These are phyloP conservation scores for Eutolmus rufibarbis DNA, from an alignment of 2,888 invertebrate genomes.

Conservation along the genomic window DNA sequence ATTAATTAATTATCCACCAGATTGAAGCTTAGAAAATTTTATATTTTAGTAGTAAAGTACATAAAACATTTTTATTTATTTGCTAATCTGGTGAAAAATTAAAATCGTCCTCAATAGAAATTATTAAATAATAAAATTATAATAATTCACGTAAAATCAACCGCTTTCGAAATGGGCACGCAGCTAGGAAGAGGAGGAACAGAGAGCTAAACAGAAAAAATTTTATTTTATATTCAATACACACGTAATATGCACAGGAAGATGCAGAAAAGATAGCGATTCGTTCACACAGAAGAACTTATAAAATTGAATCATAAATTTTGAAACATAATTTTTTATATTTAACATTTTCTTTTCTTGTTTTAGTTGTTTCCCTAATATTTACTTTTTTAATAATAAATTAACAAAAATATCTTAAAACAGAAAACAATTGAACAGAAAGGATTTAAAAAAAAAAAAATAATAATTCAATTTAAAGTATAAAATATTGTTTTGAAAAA, in stretches of 20 bases:
- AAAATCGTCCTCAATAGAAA: not conserved
- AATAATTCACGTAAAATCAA: not conserved
- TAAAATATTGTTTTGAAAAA: not conserved
- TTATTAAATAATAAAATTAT: not conserved
- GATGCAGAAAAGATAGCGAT: conserved; percentile 44
- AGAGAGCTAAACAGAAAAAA: not conserved
- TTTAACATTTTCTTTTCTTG: not conserved
- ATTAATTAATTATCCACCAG: not conserved
- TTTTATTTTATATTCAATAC: conserved; percentile 3
- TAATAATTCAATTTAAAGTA: not conserved
- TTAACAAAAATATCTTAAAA: not conserved
- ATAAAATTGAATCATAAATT: not conserved
- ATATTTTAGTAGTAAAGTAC: no score
- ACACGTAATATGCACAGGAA: conserved; percentile 31
- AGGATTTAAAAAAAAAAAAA: not conserved
- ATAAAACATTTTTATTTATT: not conserved
- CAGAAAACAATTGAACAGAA: not conserved
- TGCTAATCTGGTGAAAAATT: not conserved
- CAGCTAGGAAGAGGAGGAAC: not conserved
- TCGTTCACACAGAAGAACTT: conserved; percentile 41
- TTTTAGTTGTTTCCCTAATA: not conserved
- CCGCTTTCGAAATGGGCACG: not conserved
- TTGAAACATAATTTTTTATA: not conserved
- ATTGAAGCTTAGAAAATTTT: no score
- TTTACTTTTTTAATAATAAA: not conserved